These are phyloP conservation scores for Argynnis bischoffii DNA, from an alignment of 2,888 invertebrate genomes.

Conservation along the genomic window DNA sequence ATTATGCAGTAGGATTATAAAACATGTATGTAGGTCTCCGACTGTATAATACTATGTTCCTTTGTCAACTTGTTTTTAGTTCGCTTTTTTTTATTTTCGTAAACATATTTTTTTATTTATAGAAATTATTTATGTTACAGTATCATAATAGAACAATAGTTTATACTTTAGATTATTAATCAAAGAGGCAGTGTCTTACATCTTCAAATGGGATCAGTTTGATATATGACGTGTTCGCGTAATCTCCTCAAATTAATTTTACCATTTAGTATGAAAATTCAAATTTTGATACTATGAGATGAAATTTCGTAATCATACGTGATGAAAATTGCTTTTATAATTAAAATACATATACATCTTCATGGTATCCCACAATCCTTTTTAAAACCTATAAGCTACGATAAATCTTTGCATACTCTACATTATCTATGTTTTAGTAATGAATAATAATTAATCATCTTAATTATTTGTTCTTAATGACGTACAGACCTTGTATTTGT, in stretches of 20 bases:
- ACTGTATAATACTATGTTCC: too few relatives aligned
- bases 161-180: neutral
- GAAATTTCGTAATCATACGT: constrained; percentile 18
- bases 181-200: constrained; percentile 2
- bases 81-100: neutral
- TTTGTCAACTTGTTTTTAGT: neutral
- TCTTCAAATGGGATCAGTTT: constrained; percentile 17
- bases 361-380: constrained; percentile 2
- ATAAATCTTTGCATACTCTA: too few relatives aligned
- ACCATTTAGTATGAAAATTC: constrained; percentile 14
- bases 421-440: too few relatives aligned
- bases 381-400: constrained; percentile 5
- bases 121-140: neutral
- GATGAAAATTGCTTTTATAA: constrained; percentile 20
- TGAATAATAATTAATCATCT: too few relatives aligned
- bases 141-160: neutral
- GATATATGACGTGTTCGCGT: constrained; percentile 7
- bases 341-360: constrained; percentile 3
- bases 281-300: constrained; percentile 12
- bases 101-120: neutral
- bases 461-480: too few relatives aligned
- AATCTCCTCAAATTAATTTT: constrained; percentile 13
- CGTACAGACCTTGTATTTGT: too few relatives aligned
- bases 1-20: too few relatives aligned
- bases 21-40: too few relatives aligned